Evolutionary conservation across 2,888 invertebrate genomes (phyloP).

Genomic region (Oasisia sp.): DNA sequence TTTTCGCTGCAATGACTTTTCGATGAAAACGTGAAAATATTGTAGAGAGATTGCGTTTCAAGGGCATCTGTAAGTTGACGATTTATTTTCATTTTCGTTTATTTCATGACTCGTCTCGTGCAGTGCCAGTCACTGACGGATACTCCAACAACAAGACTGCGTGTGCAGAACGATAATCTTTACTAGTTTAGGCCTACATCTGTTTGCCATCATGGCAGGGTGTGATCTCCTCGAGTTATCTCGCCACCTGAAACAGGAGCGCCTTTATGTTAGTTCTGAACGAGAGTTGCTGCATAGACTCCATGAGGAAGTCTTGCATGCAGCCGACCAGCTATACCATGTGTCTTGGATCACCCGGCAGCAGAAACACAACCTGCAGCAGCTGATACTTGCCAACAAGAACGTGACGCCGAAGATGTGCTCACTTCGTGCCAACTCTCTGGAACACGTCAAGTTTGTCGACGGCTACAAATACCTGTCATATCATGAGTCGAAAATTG

Average conservation of each 20-base stretch:
- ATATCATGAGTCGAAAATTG: slow-evolving; percentile 79
- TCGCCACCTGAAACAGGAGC: slow-evolving; percentile 82
- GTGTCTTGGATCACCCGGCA: slow-evolving; percentile 89
- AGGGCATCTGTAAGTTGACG: background rate
- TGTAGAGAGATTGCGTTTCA: background rate
- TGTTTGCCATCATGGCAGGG: background rate
- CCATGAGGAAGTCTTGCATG: slow-evolving; percentile 63
- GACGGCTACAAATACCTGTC: slow-evolving; percentile 75
- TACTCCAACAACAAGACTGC: background rate
- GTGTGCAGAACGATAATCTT: background rate
- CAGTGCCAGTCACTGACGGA: background rate
- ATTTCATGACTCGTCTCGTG: slow-evolving; percentile 1
- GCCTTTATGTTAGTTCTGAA: slow-evolving; percentile 87
- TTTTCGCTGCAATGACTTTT: background rate
- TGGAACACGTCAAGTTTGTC: slow-evolving; percentile 70
- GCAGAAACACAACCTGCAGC: slow-evolving; percentile 73
- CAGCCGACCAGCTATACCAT: slow-evolving; percentile 74
- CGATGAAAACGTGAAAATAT: background rate
- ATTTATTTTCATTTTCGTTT: background rate
- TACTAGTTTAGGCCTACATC: slow-evolving; percentile 21
- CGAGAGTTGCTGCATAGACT: slow-evolving; percentile 73
- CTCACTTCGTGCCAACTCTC: slow-evolving; percentile 76
- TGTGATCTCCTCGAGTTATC: slow-evolving; percentile 74
- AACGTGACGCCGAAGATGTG: slow-evolving; percentile 82
- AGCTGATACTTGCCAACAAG: slow-evolving; percentile 78